Conservation (phyloP, 2,888 invertebrate genomes). For the Ectemnius lituratus region DNA sequence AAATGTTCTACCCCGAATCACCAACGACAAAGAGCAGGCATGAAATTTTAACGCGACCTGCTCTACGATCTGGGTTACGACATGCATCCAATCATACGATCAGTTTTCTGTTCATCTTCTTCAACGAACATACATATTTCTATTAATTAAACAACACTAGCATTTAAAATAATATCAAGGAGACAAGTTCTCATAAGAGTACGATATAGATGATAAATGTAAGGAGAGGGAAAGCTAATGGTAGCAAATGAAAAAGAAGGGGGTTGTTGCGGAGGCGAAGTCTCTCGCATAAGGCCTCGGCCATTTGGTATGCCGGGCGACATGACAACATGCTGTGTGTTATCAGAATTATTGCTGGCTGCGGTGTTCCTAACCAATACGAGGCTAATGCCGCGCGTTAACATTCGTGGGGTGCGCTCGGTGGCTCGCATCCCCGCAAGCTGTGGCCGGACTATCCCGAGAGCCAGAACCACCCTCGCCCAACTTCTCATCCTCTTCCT, state of each 20-base stretch:
- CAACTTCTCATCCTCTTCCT: conserved; percentile 20
- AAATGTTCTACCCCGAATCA: conserved; percentile 21
- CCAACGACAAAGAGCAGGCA: conserved; percentile 28
- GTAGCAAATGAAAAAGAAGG: conserved; percentile 10
- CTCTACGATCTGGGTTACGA: conserved; percentile 23
- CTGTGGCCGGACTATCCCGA: conserved; percentile 69
- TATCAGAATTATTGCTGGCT: conserved; percentile 75
- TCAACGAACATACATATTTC: not conserved
- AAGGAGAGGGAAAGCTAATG: not conserved
- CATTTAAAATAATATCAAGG: not conserved
- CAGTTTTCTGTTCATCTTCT: not conserved
- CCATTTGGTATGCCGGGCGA: conserved; percentile 75
- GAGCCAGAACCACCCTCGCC: not conserved
- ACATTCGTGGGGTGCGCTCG: conserved; percentile 75
- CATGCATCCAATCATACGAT: not conserved
- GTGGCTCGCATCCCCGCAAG: conserved; percentile 71
- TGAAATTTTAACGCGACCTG: conserved; percentile 40
- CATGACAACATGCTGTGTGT: conserved; percentile 77
- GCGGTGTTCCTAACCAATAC: conserved; percentile 61
- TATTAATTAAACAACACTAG: too few relatives aligned
- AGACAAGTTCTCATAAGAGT: not conserved
- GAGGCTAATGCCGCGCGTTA: conserved; percentile 76
- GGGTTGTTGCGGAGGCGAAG: conserved; percentile 14
- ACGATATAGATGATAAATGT: not conserved
- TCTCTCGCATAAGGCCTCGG: conserved; percentile 56